Base-by-base conservation (phyloP, 1,140 invertebrate species). In the Oryctes rhinoceros region DNA sequence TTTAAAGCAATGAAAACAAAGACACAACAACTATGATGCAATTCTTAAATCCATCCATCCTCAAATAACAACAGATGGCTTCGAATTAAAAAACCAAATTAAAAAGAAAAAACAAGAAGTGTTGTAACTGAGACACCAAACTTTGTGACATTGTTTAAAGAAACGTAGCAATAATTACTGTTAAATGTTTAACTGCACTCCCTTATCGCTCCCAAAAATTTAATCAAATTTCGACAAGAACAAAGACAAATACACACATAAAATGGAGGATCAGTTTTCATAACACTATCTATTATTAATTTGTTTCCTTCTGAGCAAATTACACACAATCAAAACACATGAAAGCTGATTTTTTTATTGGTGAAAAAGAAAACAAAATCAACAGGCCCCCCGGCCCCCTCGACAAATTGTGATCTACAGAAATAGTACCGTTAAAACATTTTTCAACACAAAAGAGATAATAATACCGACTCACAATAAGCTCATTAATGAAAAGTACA, bases 271-370 rank as follows among this genome's bases (percentile, higher is more conserved):
- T 59, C 53, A 59, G 53, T 59, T 59, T 59, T 59, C 53, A 59
- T 59, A 18, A 59, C 13, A 59, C 6, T 7, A 18, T 6, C 10
- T n/a, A 59, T 0, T 6, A 59, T 13, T 59, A 59, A 59, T 59
- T 59, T 59, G 39, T 44, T 44, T 44, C 39, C 39, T 59, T 59
- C 53, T 59, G 53, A 59, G 53, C 53, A 59, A 59, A 59, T 59
- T n/a, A n/a, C 5, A 59, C 15, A 59, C 53, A 59, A 59, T 59
- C 53, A 59, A 59, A 59, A 59, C n/a, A 59, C 6, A 18, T 59
- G 53, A 18, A 59, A 59, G 53, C 53, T 59, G 53, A 44, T 44
- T 44, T 44, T 3, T 44, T 44, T 44, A 44, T 44, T 10, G 39
- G 9, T 7, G 39, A 44, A 44, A 44, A 39, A 39, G 7, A 39